phyloP scores from a whole-genome alignment of 2,888 invertebrate genomes.

The Eledona agricola region DNA sequence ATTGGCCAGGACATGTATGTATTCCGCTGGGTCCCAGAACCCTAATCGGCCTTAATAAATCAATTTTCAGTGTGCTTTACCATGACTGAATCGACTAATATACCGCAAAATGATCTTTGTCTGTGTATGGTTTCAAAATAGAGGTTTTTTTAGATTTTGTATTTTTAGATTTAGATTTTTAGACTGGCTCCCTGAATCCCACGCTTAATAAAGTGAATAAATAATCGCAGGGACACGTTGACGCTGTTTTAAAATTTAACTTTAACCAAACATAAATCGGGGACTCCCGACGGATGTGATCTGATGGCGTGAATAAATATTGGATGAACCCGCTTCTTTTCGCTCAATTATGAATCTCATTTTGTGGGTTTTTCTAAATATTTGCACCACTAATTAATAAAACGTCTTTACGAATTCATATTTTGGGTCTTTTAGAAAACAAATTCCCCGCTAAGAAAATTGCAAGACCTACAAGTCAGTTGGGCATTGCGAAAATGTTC shows the following conservation, averaged over 20 bases:
- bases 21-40: slow-evolving; percentile 19
- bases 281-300: slow-evolving; percentile 25
- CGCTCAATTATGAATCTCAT: slow-evolving; percentile 37
- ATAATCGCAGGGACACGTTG: slow-evolving; percentile 18
- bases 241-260: slow-evolving; percentile 25
- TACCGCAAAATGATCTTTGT: no score
- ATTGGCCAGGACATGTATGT: slow-evolving; percentile 32
- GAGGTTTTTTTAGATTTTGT: no score
- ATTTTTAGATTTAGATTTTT: slow-evolving; percentile 13
- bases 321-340: slow-evolving; percentile 42
- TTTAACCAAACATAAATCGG: slow-evolving; percentile 32
- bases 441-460: slow-evolving; percentile 31
- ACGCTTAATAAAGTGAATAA: slow-evolving; percentile 27
- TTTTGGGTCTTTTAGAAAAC: slow-evolving; percentile 8
- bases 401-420: slow-evolving; percentile 16
- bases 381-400: slow-evolving; percentile 38
- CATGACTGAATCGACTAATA: no score
- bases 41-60: slow-evolving; percentile 41
- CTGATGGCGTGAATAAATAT: slow-evolving; percentile 43
- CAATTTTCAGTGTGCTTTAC: slow-evolving; percentile 36
- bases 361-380: slow-evolving; percentile 33
- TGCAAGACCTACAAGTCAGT: slow-evolving; percentile 29
- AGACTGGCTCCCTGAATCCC: slow-evolving; percentile 15
- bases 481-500: slow-evolving; percentile 30
- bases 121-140: no score